Evolutionary conservation across 2,113 vertebrate genomes (phyloP).

Genomic region (Onychostruthus taczanowskii): DNA sequence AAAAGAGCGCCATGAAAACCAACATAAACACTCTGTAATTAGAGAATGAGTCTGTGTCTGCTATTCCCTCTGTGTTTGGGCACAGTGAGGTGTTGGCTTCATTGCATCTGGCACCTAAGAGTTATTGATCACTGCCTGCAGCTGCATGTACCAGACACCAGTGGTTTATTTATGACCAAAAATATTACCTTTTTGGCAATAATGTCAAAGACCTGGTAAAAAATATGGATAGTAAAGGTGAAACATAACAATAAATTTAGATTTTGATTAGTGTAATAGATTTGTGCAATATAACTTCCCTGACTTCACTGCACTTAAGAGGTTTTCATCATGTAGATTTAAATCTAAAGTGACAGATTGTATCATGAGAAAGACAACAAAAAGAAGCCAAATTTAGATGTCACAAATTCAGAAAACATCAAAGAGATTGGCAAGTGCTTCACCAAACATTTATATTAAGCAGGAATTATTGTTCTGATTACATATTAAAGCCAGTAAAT

Average conservation of each 20-base stretch:
- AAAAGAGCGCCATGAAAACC: neutral
- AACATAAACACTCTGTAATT: accelerated
- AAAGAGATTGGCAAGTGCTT: conserved; percentile 69
- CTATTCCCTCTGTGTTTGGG: neutral
- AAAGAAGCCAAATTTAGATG: conserved; percentile 43
- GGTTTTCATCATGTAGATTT: conserved; percentile 20
- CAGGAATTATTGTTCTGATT: conserved; percentile 26
- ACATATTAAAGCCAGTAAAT: neutral
- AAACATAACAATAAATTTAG: neutral
- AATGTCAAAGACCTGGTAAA: neutral
- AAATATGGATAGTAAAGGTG: neutral
- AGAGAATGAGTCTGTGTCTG: neutral
- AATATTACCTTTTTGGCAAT: neutral
- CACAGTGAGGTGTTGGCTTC: neutral
- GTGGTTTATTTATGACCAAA: neutral
- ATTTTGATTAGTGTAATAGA: neutral
- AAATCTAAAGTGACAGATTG: conserved; percentile 77
- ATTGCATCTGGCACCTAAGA: neutral
- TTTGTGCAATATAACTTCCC: neutral
- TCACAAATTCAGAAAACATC: conserved; percentile 67
- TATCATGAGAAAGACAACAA: conserved; percentile 30
- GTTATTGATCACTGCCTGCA: neutral
- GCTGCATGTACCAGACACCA: neutral
- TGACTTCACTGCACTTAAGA: conserved; percentile 41
- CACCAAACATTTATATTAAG: conserved; percentile 34